A percentile compares a stretch with the other conserved stretches of the same genome.
Evolutionary conservation across 2,888 invertebrate species (phyloP).

Genomic region (Amphipyra berbera): DNA sequence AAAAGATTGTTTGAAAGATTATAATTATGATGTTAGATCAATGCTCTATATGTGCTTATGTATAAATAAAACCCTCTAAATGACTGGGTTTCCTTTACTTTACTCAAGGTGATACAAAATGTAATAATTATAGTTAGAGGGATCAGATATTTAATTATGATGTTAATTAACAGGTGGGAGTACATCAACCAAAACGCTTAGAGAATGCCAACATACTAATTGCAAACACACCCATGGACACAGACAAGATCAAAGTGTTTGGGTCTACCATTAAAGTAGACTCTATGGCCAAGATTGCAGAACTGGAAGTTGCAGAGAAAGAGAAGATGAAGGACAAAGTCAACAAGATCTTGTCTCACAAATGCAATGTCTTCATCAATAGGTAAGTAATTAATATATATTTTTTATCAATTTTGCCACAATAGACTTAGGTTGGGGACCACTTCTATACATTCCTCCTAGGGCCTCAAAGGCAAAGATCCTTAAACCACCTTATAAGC

Average conservation of each 20-base stretch:
- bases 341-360: constrained; percentile 97
- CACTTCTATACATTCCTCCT: not conserved
- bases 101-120: too few relatives aligned
- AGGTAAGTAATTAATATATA: constrained; percentile 89
- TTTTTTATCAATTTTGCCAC: not conserved
- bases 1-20: too few relatives aligned
- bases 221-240: constrained; percentile 99
- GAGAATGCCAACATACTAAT: constrained; percentile 99
- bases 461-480: too few relatives aligned
- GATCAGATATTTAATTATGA: not conserved
- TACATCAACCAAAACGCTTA: constrained; percentile 98
- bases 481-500: too few relatives aligned
- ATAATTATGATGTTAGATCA: too few relatives aligned
- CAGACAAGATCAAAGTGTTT: constrained; percentile 99
- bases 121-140: not conserved
- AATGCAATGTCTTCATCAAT: constrained; percentile 99
- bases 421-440: too few relatives aligned
- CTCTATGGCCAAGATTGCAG: constrained; percentile 98
- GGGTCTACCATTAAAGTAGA: constrained; percentile 98
- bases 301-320: constrained; percentile 99
- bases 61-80: too few relatives aligned
- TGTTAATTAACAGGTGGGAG: constrained; percentile 91
- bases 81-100: too few relatives aligned
- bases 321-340: constrained; percentile 99
- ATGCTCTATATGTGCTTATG: too few relatives aligned